A percentile compares a stretch with the other conserved stretches of the same genome.
phyloP scores from a whole-genome alignment of 2,797 vertebrate genomes.

The Cossypha heuglini region DNA sequence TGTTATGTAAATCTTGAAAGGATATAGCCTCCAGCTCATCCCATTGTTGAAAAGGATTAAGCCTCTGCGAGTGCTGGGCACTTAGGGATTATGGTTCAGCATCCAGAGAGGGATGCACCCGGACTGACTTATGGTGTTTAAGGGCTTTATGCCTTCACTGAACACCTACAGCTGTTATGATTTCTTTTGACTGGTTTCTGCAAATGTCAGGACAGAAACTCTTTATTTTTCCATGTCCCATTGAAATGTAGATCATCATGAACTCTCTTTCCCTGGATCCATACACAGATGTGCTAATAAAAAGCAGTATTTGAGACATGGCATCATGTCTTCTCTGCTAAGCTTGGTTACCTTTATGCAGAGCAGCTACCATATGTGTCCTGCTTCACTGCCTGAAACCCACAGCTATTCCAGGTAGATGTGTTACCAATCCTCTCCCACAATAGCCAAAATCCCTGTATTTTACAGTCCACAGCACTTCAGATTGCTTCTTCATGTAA shows the following conservation, averaged over 20 bases:
- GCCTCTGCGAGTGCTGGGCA: background rate
- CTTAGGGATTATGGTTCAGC: conserved; percentile 32
- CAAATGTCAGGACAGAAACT: background rate
- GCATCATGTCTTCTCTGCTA: background rate
- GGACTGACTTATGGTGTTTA: background rate
- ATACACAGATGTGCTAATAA: background rate
- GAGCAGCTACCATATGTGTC: background rate
- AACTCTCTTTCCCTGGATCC: background rate
- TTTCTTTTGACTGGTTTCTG: conserved; percentile 6
- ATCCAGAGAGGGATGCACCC: background rate
- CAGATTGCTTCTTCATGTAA: background rate
- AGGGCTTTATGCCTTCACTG: conserved; percentile 42
- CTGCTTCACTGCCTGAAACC: background rate
- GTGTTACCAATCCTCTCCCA: background rate
- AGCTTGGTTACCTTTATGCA: background rate
- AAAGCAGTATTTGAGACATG: background rate
- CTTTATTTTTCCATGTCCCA: background rate
- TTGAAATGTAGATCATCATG: background rate
- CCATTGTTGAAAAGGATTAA: conserved; percentile 54
- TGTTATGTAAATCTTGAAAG: conserved; percentile 40
- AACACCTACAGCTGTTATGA: background rate
- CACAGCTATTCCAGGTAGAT: background rate
- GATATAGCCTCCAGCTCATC: conserved; percentile 39
- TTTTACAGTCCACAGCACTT: background rate
- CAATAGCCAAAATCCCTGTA: background rate